Conservation (phyloP, 2,113 vertebrate species). For the Perognathus longimembris region DNA sequence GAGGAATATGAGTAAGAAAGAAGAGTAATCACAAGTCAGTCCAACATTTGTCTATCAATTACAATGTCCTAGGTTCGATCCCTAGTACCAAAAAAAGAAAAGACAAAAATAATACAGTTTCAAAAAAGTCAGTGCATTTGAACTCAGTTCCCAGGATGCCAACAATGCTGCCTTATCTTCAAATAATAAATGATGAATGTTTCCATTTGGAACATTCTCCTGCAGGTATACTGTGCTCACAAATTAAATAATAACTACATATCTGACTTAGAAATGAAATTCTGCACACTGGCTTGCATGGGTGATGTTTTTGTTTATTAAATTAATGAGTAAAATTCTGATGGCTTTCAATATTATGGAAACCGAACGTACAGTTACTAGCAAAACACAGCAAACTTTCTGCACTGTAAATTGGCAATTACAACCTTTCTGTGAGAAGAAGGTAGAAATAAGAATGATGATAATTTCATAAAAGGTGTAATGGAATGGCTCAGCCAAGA, state of each 20-base stretch:
- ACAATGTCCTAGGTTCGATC: too few relatives aligned
- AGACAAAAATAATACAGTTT: too few relatives aligned
- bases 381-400: neutral
- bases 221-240: neutral
- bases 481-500: neutral
- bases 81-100: too few relatives aligned
- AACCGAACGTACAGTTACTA: neutral
- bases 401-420: neutral
- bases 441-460: neutral
- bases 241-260: neutral
- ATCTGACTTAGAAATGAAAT: neutral
- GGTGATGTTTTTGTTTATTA: conserved; percentile 12
- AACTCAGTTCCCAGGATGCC: neutral
- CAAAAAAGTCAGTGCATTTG: neutral
- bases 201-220: neutral
- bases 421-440: neutral
- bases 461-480: neutral
- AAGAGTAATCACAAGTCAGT: neutral
- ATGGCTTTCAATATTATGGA: neutral
- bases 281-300: neutral
- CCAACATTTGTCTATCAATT: too few relatives aligned
- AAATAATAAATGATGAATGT: neutral
- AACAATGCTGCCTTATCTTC: neutral
- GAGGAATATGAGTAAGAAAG: too few relatives aligned
- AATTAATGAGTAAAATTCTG: neutral